Percentiles rank a stretch among this genome's conserved stretches.
Evolutionary conservation across 2,113 vertebrate species (phyloP).

Genomic region (Neofelis nebulosa): DNA sequence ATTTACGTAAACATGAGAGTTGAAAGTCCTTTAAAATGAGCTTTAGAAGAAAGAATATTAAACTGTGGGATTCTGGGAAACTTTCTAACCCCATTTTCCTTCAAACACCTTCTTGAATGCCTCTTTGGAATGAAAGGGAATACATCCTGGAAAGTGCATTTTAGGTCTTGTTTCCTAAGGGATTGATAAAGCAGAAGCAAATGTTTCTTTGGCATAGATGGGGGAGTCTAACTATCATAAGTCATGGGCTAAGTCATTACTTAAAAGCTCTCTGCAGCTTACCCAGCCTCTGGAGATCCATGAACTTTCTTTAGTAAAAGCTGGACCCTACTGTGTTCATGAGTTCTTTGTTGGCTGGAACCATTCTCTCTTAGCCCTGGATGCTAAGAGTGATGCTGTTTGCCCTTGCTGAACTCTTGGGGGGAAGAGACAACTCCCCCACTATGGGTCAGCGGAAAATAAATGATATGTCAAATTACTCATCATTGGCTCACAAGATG

Average conservation of each 20-base stretch:
- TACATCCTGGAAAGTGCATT: background rate
- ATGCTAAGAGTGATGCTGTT: background rate
- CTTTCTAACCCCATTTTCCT: background rate
- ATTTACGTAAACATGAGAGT: background rate
- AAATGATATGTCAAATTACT: background rate
- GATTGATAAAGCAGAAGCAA: background rate
- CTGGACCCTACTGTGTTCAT: background rate
- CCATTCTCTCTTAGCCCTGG: background rate
- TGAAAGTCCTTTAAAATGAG: background rate
- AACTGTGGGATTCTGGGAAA: background rate
- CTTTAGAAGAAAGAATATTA: background rate
- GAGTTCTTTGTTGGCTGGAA: background rate
- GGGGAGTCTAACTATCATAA: background rate
- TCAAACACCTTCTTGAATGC: background rate
- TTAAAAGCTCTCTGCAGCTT: background rate
- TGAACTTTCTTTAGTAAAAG: background rate
- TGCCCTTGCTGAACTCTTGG: background rate
- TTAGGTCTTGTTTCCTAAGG: background rate
- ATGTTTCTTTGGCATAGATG: background rate
- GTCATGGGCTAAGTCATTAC: background rate
- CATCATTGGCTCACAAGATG: background rate
- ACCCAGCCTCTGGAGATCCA: background rate
- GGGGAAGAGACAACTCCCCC: background rate
- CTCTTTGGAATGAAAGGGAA: background rate
- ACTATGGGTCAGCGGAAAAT: background rate